Base-by-base conservation (phyloP, 2,888 invertebrate species). In the Dexiosoma caninum region DNA sequence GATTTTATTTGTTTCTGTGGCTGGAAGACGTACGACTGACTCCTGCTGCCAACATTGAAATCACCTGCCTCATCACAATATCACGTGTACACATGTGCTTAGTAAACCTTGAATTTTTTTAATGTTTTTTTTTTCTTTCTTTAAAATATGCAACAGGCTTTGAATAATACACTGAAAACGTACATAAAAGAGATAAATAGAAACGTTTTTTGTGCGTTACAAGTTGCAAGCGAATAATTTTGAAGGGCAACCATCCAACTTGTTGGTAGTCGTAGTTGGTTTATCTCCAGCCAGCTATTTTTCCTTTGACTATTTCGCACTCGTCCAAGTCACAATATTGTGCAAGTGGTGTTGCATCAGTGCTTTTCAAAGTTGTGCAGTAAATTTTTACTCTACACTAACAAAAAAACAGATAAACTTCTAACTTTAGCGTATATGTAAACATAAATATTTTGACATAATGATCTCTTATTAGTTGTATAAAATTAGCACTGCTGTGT, bases 141-240 rank as follows among this genome's bases (percentile, higher is more conserved):
- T 32, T 57, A 19, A 46, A 76, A 80, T 70, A 80, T 67, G 76
- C 80, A 80, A 80, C 80, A 80, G 80, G 80, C 80, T 67, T 71
- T 67, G 49, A 49, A 78, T 59, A 67, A 60, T 10, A 9, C 21
- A 57, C 10, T 19, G 30, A 30, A 8, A n/a, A 53, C 4, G 27
- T 40, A 49, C 14, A 19, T 30, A 32, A 19, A n/a, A 35, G 35
- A 21, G 10, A 30, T 42, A 14, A 21, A 35, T 6, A 7, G 44
- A 21, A 27, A 27, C 3, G 30, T 12, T 44, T 27, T 30, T 44
- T 7, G 10, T 40, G 19, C 19, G 2, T 16, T 37, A 51, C n/a
- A 62, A 27, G 78, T 79, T 74, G 37, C 46, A 57, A n/a, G n/a
- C n/a, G n/a, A n/a, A n/a, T n/a, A n/a, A n/a, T n/a, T n/a, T n/a